phyloP scores from a whole-genome alignment of 2,113 vertebrate genomes.

The Festucalex cinctus region DNA sequence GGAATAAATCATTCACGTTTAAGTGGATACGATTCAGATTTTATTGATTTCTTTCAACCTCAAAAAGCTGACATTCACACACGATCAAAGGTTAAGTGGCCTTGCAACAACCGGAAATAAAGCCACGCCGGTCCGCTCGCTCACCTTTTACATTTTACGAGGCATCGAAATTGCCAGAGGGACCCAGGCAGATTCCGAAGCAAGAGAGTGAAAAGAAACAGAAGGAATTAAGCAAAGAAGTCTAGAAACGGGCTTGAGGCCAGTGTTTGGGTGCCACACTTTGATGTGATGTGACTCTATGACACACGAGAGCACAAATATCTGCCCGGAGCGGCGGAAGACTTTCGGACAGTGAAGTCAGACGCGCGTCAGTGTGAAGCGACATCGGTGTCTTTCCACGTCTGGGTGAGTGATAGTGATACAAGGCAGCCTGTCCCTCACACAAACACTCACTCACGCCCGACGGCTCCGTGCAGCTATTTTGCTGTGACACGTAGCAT shows the following conservation, averaged over 20 bases:
- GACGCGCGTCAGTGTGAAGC: constrained; percentile 69
- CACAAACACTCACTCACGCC: constrained; percentile 45
- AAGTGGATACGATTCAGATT: not conserved
- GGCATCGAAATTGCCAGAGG: constrained; percentile 1
- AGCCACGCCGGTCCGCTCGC: not conserved
- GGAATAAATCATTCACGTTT: not conserved
- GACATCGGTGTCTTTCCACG: constrained; percentile 66
- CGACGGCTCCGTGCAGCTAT: constrained; percentile 52
- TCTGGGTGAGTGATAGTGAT: constrained; percentile 71
- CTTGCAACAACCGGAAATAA: not conserved
- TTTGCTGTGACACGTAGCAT: constrained; percentile 63
- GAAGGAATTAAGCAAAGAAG: not conserved
- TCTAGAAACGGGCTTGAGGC: constrained; percentile 50
- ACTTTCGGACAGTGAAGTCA: constrained; percentile 67
- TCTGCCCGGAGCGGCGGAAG: constrained; percentile 53
- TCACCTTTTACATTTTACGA: constrained; percentile 12
- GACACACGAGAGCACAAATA: constrained; percentile 42
- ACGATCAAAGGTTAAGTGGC: not conserved
- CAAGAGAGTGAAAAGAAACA: constrained; percentile 10
- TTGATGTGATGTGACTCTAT: constrained; percentile 67
- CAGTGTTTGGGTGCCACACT: constrained; percentile 54
- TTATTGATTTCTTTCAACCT: not conserved
- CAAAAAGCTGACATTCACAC: constrained; percentile 1
- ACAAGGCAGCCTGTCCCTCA: constrained; percentile 49
- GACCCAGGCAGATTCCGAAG: not conserved